A percentile compares a stretch with the other conserved stretches of the same genome.
These are phyloP conservation scores for Limnephilus lunatus DNA, from an alignment of 2,888 invertebrate genomes.

Conservation along the genomic window DNA sequence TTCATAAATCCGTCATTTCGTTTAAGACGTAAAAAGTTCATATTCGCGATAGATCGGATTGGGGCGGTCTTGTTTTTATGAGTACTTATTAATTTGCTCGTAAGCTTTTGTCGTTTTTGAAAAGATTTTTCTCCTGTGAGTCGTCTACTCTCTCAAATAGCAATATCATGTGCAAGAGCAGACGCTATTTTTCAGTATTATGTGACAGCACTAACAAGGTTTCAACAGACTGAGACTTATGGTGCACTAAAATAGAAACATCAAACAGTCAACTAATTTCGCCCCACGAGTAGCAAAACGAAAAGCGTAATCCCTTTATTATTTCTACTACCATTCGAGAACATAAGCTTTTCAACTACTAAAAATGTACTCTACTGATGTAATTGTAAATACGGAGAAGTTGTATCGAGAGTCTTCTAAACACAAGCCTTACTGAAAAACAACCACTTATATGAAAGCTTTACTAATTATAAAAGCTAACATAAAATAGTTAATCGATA, in stretches of 20 bases:
- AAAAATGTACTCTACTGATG: background rate
- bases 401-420: background rate
- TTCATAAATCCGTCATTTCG: too few species aligned
- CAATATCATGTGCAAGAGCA: background rate
- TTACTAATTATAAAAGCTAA: too few species aligned
- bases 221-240: background rate
- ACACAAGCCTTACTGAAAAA: too few species aligned
- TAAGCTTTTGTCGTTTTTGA: background rate
- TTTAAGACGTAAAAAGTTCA: too few species aligned
- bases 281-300: background rate
- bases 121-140: background rate
- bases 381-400: background rate
- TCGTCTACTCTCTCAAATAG: background rate
- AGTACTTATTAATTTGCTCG: background rate
- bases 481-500: too few species aligned
- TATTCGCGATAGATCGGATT: too few species aligned
- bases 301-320: background rate
- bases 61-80: background rate
- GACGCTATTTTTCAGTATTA: conserved; percentile 27
- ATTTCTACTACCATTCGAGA: background rate
- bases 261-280: background rate
- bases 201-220: conserved; percentile 21
- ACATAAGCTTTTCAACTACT: background rate
- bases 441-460: too few species aligned
- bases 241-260: background rate